Conservation (phyloP, 2,797 vertebrate genomes). For the Takifugu rubripes region DNA sequence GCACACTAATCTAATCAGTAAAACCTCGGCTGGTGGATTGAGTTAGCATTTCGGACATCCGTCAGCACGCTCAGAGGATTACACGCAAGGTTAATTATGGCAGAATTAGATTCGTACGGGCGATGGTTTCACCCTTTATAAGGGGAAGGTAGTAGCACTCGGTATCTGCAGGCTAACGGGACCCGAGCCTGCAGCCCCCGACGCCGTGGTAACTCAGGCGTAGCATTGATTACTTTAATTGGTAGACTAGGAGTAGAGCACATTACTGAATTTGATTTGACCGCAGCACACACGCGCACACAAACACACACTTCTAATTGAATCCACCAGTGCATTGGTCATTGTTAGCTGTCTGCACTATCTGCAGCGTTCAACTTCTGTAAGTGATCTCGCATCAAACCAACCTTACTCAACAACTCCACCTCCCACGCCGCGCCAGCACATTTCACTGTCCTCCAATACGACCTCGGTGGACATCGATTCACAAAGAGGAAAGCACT, state of each 20-base stretch:
- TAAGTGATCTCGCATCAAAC: slow-evolving; percentile 48
- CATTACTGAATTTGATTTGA: slow-evolving; percentile 61
- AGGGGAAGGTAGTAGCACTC: slow-evolving; percentile 47
- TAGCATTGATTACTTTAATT: slow-evolving; percentile 66
- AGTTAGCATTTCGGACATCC: slow-evolving; percentile 62
- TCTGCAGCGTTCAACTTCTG: slow-evolving; percentile 28
- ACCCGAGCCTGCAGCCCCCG: slow-evolving; percentile 21
- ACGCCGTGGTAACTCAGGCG: slow-evolving; percentile 46
- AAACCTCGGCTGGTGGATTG: slow-evolving; percentile 50
- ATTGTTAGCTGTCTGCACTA: slow-evolving; percentile 37
- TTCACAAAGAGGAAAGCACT: slow-evolving; percentile 16
- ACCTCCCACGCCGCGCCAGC: slow-evolving; percentile 12
- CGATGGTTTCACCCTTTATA: slow-evolving; percentile 45
- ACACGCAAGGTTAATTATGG: slow-evolving; percentile 65
- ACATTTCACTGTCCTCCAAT: slow-evolving; percentile 24
- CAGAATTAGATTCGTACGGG: slow-evolving; percentile 52
- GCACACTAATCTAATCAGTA: slow-evolving; percentile 64
- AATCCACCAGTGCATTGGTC: slow-evolving; percentile 50
- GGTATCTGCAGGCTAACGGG: slow-evolving; percentile 30
- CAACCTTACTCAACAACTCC: slow-evolving; percentile 14
- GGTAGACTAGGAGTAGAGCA: slow-evolving; percentile 39
- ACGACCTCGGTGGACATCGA: slow-evolving; percentile 28
- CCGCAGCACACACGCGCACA: background rate
- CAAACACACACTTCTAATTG: slow-evolving; percentile 39
- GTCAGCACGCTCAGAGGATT: slow-evolving; percentile 63